Evolutionary conservation across 2,888 invertebrate genomes (phyloP).

Genomic region (Amphipyra tragopoginis): DNA sequence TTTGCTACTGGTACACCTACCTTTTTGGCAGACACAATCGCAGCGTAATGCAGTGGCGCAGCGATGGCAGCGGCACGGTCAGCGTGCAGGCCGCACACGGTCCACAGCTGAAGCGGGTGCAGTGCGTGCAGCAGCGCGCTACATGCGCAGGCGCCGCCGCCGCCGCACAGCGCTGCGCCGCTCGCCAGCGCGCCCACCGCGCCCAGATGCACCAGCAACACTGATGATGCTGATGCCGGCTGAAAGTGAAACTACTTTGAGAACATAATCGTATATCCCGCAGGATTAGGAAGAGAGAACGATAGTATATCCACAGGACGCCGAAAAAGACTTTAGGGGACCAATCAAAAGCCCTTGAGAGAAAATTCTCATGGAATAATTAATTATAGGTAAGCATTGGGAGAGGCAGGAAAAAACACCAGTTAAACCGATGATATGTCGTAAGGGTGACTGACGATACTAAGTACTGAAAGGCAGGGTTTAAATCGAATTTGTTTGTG

Average conservation of each 20-base stretch:
- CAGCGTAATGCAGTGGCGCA: constrained; percentile 94
- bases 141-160: constrained; percentile 92
- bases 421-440: no score
- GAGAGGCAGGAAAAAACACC: no score
- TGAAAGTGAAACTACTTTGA: constrained; percentile 55
- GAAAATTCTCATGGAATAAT: no score
- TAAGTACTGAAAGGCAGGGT: no score
- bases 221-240: constrained; percentile 92
- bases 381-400: no score
- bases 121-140: constrained; percentile 92
- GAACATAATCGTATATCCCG: no score
- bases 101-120: constrained; percentile 94
- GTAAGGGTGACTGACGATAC: no score
- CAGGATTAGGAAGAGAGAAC: no score
- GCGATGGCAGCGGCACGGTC: constrained; percentile 95
- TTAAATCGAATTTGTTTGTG: no score
- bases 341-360: no score
- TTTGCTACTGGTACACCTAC: constrained; percentile 67
- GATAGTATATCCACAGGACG: no score
- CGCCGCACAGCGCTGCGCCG: constrained; percentile 92
- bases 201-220: constrained; percentile 93
- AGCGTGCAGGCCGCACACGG: constrained; percentile 94
- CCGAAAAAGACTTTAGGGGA: no score
- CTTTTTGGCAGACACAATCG: constrained; percentile 93
- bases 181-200: constrained; percentile 92